Evolutionary conservation across 2,113 vertebrate genomes (phyloP), one percentile per base, ranked within the genome.

Genomic region (Globicephala melas): DNA sequence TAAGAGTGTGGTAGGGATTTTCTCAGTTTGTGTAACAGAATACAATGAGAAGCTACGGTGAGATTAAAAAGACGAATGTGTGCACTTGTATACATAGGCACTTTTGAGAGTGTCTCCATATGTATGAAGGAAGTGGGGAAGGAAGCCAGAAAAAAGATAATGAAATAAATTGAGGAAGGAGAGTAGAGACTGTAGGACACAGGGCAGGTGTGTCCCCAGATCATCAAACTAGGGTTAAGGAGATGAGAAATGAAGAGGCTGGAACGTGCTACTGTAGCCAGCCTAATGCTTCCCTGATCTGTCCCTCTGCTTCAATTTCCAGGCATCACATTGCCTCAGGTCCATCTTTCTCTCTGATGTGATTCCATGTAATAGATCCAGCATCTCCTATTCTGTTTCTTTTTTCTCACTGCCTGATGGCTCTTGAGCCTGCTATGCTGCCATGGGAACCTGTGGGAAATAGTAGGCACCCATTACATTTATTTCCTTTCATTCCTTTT

Each of bases 391-490:
- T 90, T 91, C 91, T 76, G 77, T 67, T 38, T 97, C 63, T 91
- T 88, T 97, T 90, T 96, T 47, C 93, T 96, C 71, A 67, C 93
- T 91, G 88, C 94, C 97, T 97, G 97, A 97, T 86, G 87, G 68
- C 97, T 96, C 97, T 95, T 89, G 84, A 97, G 74, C 96, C 91
- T 97, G 97, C 98, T 96, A 96, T 95, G 98, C 98, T 98, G 97
- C 97, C 96, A 97, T 97, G 97, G 97, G 98, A 98, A 98, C 97
- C 97, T 97, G 97, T 36, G 10, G 65, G 97, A 98, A 94, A 98
- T 71, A 44, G 92, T 44, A 91, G 93, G 81, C 8, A 47, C 91
- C 95, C 38, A 23, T 62, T 94, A 91, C 70, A 21, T 94, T 96
- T 97, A 89, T 91, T 88, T 77, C 84, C 94, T 98, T 97, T 98